Percentiles rank a stretch among this genome's conserved stretches.
Conservation (phyloP, 2,797 vertebrate genomes). For the Huso huso region DNA sequence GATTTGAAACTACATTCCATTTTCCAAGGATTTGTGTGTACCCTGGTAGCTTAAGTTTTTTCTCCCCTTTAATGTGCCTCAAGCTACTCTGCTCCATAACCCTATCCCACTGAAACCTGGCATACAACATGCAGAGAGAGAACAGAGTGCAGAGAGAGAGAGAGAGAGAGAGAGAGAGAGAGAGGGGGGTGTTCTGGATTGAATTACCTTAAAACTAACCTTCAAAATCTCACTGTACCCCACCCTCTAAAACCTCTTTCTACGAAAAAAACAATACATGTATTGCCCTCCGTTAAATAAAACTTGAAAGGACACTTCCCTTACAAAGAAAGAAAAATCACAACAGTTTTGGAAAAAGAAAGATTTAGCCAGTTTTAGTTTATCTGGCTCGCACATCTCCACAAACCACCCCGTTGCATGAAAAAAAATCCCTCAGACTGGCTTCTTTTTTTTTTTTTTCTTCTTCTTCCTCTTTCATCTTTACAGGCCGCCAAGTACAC, state of each 20-base stretch:
- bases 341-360: constrained; percentile 11
- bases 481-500: constrained; percentile 50
- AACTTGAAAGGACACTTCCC: neutral
- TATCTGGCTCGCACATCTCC: constrained; percentile 15
- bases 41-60: constrained; percentile 17
- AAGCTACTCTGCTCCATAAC: constrained; percentile 50
- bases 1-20: constrained; percentile 5
- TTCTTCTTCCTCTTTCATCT: constrained; percentile 59
- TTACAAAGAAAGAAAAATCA: constrained; percentile 13
- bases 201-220: constrained; percentile 28
- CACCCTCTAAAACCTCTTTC: constrained; percentile 22
- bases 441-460: constrained; percentile 17
- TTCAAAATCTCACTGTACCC: constrained; percentile 26
- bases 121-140: constrained; percentile 40
- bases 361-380: constrained; percentile 7
- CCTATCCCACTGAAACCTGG: constrained; percentile 64
- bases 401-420: constrained; percentile 8
- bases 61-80: constrained; percentile 40
- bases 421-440: constrained; percentile 28
- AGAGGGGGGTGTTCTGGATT: constrained; percentile 28
- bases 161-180: constrained; percentile 29
- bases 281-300: constrained; percentile 30
- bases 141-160: neutral
- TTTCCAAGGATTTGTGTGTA: constrained; percentile 16
- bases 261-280: constrained; percentile 18